Conservation (phyloP, 2,888 invertebrate genomes). For the Drosophila gaucha region DNA sequence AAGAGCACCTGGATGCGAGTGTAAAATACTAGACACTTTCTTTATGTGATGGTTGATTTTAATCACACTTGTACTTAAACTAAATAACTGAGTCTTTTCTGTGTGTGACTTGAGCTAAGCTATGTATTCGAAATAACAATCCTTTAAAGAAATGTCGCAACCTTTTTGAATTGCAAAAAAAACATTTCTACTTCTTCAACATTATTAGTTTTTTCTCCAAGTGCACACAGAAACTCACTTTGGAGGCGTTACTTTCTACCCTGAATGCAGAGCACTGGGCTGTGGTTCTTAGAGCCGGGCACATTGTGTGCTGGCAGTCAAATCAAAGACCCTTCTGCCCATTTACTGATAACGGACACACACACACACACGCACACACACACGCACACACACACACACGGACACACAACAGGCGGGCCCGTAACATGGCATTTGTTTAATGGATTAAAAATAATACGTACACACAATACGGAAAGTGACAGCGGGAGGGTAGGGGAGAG, state of each 20-base stretch:
- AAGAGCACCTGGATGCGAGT: too few species aligned
- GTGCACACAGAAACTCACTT: constrained; percentile 16
- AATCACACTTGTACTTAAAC: too few species aligned
- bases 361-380: constrained; percentile 14
- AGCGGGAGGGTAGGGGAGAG: constrained; percentile 8
- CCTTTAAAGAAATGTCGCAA: not conserved
- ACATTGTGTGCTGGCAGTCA: constrained; percentile 49
- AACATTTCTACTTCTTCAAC: not conserved
- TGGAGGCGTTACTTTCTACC: constrained; percentile 65
- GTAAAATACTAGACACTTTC: too few species aligned
- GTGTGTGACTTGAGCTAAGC: too few species aligned
- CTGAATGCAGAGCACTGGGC: constrained; percentile 12
- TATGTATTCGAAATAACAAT: too few species aligned
- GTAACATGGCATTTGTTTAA: constrained; percentile 76
- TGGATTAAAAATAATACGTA: constrained; percentile 77
- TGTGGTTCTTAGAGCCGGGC: constrained; percentile 26
- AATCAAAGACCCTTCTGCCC: constrained; percentile 74
- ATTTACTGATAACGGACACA: constrained; percentile 67
- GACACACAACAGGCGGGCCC: constrained; percentile 44
- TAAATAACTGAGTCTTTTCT: too few species aligned
- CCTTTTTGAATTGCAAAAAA: not conserved
- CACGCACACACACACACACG: not conserved
- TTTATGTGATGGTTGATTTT: too few species aligned
- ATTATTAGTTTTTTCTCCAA: not conserved
- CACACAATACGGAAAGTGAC: constrained; percentile 19